These are phyloP conservation scores for Adelosebastes latens DNA, from an alignment of 2,797 vertebrate genomes.

Conservation along the genomic window DNA sequence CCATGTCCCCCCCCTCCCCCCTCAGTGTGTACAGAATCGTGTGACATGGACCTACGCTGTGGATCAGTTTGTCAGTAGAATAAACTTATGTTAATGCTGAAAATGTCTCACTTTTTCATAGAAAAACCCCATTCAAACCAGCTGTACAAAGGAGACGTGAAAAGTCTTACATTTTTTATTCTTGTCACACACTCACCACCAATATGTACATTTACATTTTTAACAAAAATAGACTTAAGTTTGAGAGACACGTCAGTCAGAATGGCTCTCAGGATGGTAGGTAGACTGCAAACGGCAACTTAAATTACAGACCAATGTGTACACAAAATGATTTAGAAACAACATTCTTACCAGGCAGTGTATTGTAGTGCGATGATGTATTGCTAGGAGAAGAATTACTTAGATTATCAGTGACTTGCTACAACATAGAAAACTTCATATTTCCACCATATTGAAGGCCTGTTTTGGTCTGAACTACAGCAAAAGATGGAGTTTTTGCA, in stretches of 20 bases:
- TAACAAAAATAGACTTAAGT: slow-evolving; percentile 32
- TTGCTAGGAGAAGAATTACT: not conserved
- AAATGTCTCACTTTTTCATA: not conserved
- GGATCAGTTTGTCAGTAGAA: slow-evolving; percentile 37
- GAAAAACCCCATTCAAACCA: not conserved
- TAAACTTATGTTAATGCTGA: slow-evolving; percentile 31
- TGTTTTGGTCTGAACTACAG: slow-evolving; percentile 32
- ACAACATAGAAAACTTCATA: slow-evolving; percentile 4
- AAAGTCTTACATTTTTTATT: slow-evolving; percentile 38
- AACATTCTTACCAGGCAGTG: not conserved
- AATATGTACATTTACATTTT: slow-evolving; percentile 56
- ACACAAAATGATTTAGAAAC: slow-evolving; percentile 6
- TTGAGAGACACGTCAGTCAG: slow-evolving; percentile 8
- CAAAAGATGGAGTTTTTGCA: slow-evolving; percentile 2
- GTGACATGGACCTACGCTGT: slow-evolving; percentile 6
- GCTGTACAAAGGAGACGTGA: not conserved
- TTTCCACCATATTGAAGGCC: not conserved
- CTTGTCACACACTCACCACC: slow-evolving; percentile 38
- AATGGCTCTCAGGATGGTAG: not conserved
- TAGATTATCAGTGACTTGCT: not conserved
- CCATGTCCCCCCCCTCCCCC: not conserved
- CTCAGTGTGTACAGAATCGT: not conserved
- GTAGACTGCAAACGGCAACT: slow-evolving; percentile 8
- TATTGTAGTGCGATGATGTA: not conserved
- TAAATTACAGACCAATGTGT: slow-evolving; percentile 15